Conservation (phyloP, 1,140 invertebrate species). For the fruit fly (Drosophila melanogaster) region DNA sequence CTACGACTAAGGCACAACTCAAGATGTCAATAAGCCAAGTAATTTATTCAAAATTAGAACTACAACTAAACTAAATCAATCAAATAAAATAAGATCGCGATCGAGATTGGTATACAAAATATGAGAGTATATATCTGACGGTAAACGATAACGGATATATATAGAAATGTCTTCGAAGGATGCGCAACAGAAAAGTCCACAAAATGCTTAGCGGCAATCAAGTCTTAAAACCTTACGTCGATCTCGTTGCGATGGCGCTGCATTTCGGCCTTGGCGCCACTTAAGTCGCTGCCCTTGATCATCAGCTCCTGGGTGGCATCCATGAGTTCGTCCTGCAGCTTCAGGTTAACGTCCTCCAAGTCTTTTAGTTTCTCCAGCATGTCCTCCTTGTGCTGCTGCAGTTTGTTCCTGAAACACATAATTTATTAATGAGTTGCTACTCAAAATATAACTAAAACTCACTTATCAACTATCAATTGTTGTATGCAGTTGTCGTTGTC, state of each 20-base stretch:
- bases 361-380: constrained; percentile 86
- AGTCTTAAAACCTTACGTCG: constrained; percentile 84
- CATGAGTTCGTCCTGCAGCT: constrained; percentile 86
- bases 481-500: constrained; percentile 88
- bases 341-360: constrained; percentile 85
- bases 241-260: constrained; percentile 85
- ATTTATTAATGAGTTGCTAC: not conserved
- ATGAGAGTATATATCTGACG: constrained; percentile 61
- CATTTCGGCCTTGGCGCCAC: constrained; percentile 85
- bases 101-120: constrained; percentile 57
- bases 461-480: constrained; percentile 86
- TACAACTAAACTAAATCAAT: constrained; percentile 54
- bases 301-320: constrained; percentile 85
- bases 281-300: constrained; percentile 85
- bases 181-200: constrained; percentile 57
- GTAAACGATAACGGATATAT: constrained; percentile 68
- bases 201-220: constrained; percentile 21
- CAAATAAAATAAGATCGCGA: constrained; percentile 48
- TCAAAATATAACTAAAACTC: constrained; percentile 17
- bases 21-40: constrained; percentile 49
- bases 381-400: constrained; percentile 84
- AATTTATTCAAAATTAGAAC: constrained; percentile 50
- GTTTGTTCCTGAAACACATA: constrained; percentile 67
- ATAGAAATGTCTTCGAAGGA: constrained; percentile 80
- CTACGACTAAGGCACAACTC: constrained; percentile 20